Evolutionary conservation across 2,888 invertebrate genomes (phyloP), one percentile per base, ranked within the genome.

Genomic region (Athripsodes cinereus): DNA sequence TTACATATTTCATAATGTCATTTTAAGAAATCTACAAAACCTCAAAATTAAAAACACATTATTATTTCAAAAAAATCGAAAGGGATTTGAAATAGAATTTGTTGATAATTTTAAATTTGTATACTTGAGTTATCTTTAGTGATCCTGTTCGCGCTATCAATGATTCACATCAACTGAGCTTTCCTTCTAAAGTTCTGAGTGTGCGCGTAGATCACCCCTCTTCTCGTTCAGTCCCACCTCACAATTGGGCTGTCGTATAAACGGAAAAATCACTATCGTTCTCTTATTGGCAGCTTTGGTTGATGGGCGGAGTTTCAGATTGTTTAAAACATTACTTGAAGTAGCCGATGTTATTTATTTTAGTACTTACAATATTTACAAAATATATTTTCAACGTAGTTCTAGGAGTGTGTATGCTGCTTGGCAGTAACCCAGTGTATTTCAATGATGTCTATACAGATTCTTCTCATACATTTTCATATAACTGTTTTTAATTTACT

Each of bases 121-220:
- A n/a, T n/a, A n/a, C n/a, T n/a, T n/a, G n/a, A n/a, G n/a, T n/a
- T n/a, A n/a, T n/a, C n/a, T n/a, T n/a, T n/a, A n/a, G 10, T 10
- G 26, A 26, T 26, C 26, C 3, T 26, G 10, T 26, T 26, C 26
- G 10, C 26, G 3, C 26, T 26, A 26, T 26, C 26, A 26, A n/a
- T 40, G 40, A 40, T n/a, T 8, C 40, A 40, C 13, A 40, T n/a
- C 40, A 48, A 54, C 54, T 54, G 54, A 54, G 54, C 54, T 54
- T 54, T 48, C 48, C 48, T 11, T 31, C 34, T 20, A 13, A 48
- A 54, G 54, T 48, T 54, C 48, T 34, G 48, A 54, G 54, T 48
- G 48, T 54, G 54, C 54, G 54, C 54, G 26, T 40, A 13, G 40
- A 16, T 16, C n/a, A 16, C 40, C 16, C 40, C 40, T 16, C 40